Evolutionary conservation across 1,140 invertebrate genomes (phyloP), one percentile per base, ranked within the genome.

Genomic region (Cylas formicarius): DNA sequence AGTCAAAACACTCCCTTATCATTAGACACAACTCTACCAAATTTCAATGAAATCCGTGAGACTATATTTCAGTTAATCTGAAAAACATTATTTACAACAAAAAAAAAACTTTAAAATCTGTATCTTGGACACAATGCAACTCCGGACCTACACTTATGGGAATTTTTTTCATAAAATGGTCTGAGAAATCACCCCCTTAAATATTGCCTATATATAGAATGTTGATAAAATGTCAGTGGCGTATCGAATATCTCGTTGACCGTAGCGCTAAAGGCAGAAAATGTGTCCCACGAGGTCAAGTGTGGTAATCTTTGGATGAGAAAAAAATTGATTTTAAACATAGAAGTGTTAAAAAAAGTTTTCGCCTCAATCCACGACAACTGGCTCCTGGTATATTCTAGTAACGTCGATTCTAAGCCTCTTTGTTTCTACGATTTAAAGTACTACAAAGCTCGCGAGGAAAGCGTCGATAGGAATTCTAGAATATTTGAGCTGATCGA

Each of bases 311-410:
- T 56, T 9, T 36, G n/a, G 3, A 44, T 52, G 41, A 53, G 34
- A 48, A 47, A 18, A 34, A 44, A 32, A 38, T 45, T 45, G 36
- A 24, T 51, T 10, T 40, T 53, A 13, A 48, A 26, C 14, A 44
- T 54, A 28, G 44, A 54, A 38, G 35, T 40, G 37, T 44, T 29
- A 20, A 39, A 36, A 38, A 37, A 44, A 14, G 22, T 54, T 28
- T 52, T 35, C 16, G 54, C 31, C 10, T 41, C 37, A 37, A 27
- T 56, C 19, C 36, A 45, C 8, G 37, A 51, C 8, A 29, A 34
- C 10, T 53, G 52, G 48, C 22, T 56, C 8, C 20, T 56, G 1
- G 24, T 56, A 22, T 56, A 56, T 43, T 39, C 19, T 2, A 29
- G 13, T n/a, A 39, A 48, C 29, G 51, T 45, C 35, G 48, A 48